phyloP scores from a whole-genome alignment of 2,113 vertebrate genomes.

The Isichthys henryi region DNA sequence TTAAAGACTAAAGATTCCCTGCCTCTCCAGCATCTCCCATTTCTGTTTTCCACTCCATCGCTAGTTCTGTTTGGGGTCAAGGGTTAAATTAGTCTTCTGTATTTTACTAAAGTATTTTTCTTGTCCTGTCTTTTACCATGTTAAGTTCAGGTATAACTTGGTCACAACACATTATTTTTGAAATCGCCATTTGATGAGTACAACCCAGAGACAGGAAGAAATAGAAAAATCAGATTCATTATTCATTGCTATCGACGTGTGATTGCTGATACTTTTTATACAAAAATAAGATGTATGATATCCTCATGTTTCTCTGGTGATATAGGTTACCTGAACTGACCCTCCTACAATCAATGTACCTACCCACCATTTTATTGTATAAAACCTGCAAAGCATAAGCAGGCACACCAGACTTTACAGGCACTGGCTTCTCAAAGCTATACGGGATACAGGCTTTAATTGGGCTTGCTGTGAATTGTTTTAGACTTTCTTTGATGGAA shows the following conservation, averaged over 20 bases:
- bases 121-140: not conserved
- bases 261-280: not conserved
- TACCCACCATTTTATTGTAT: not conserved
- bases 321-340: not conserved
- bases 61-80: not conserved
- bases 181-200: not conserved
- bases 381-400: not conserved
- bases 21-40: not conserved
- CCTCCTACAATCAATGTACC: not conserved
- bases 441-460: not conserved
- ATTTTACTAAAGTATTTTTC: not conserved
- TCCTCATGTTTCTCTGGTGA: not conserved
- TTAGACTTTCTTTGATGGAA: not conserved
- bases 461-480: not conserved
- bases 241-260: not conserved
- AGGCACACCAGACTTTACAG: not conserved
- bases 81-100: not conserved
- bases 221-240: not conserved
- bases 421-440: not conserved
- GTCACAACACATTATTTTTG: not conserved
- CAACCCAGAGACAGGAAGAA: not conserved
- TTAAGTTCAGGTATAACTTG: not conserved
- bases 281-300: not conserved
- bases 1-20: not conserved
- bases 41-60: not conserved